Evolutionary conservation across 37 sponge, comb jelly and placozoan genomes (phyloP).

Genomic region (Aplysina aerophoba): DNA sequence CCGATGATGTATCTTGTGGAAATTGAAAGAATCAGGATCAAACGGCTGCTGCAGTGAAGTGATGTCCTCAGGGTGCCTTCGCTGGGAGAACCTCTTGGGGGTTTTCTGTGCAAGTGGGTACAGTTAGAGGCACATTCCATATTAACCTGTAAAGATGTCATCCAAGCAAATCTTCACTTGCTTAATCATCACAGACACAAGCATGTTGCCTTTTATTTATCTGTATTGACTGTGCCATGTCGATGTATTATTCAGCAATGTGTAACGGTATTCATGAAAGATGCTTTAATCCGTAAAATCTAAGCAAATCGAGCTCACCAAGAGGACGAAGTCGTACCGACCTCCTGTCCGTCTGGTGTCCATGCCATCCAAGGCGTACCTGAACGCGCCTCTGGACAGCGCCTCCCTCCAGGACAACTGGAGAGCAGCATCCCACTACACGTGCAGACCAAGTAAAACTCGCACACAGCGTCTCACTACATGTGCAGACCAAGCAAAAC

Average conservation of each 20-base stretch:
- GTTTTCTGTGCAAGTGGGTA: slow-evolving; percentile 42
- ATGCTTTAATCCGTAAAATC: no score
- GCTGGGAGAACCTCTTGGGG: slow-evolving; percentile 73
- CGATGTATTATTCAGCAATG: no score
- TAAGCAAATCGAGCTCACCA: slow-evolving; percentile 28
- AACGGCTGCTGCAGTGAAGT: slow-evolving; percentile 65
- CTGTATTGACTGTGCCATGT: no score
- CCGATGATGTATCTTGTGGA: slow-evolving; percentile 52
- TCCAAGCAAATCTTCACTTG: not conserved
- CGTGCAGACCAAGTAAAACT: no score
- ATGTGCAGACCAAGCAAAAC: no score
- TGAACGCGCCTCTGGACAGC: slow-evolving; percentile 50
- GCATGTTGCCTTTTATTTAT: no score
- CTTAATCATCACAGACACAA: no score
- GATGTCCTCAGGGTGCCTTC: slow-evolving; percentile 63
- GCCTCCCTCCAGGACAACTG: slow-evolving; percentile 59
- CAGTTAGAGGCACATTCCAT: not conserved
- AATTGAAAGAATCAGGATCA: slow-evolving; percentile 67
- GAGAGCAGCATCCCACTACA: slow-evolving; percentile 44
- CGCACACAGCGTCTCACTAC: no score
- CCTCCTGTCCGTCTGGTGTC: slow-evolving; percentile 51
- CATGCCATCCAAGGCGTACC: slow-evolving; percentile 60
- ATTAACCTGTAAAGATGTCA: not conserved
- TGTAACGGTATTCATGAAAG: no score
- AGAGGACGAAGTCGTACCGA: slow-evolving; percentile 56